Evolutionary conservation across 2,888 invertebrate species (phyloP), one percentile per base, ranked within the genome.

Genomic region (Drosophila antonietae): DNA sequence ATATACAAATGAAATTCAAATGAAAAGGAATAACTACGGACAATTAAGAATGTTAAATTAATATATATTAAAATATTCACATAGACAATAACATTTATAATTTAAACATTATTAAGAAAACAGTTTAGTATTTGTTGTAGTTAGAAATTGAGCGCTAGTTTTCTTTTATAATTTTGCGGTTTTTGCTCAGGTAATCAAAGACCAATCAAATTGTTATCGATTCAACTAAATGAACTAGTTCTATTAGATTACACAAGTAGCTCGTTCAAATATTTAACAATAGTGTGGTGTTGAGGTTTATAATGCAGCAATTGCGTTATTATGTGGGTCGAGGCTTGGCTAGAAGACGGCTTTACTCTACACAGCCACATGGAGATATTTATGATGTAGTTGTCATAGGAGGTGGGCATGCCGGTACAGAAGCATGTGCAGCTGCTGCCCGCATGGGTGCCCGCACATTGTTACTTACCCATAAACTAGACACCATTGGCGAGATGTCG

Each of bases 401-500:
- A 15, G 98, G 97, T 7, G 98, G 98, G 0, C 98, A 98, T 94
- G 98, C 98, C 10, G 98, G 98, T 15, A 95, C 96, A 8, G 98
- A 98, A 64, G 97, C 97, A 2, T 96, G 96, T 87, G 94, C 96
- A 47, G 97, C 97, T 6, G 95, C 98, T 2, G 95, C 97, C 1
- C 94, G 98, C 88, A 97, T 97, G 95, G 97, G 97, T 10, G 95
- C 95, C 0, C 94, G 94, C 71, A 97, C 97, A 0, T 91, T 97
- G 55, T 93, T 98, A 39, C 93, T 98, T 10, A 98, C 97, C 0
- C 97, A 98, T 84, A 97, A 97, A 88, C 94, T 95, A 81, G 95
- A 95, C 80, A 97, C 97, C 3, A 95, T 98, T 73, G 98, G 97
- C 94, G 97, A 97, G 93, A 98, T 98, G 98, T 97, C 97, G 0